These are phyloP conservation scores for Hylaeus volcanicus DNA, from an alignment of 1,140 invertebrate species.

Conservation along the genomic window DNA sequence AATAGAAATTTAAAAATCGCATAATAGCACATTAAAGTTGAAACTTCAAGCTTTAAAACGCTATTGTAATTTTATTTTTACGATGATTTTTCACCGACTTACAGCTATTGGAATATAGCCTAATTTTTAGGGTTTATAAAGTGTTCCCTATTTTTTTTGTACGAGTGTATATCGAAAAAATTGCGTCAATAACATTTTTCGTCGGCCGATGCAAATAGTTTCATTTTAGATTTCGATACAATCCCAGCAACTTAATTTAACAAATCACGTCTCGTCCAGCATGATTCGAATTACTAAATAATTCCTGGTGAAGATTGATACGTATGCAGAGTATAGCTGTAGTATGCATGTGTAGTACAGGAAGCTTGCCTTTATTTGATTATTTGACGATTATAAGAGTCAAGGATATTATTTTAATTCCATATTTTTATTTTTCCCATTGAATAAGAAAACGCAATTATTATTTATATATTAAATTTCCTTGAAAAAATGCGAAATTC, in stretches of 20 bases:
- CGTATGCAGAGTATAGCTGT: too few relatives aligned
- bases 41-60: too few relatives aligned
- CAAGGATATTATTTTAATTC: background rate
- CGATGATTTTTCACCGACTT: too few relatives aligned
- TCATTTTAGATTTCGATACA: background rate
- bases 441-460: background rate
- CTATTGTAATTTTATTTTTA: too few relatives aligned
- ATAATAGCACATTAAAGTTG: too few relatives aligned
- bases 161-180: background rate
- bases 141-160: background rate
- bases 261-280: background rate
- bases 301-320: background rate
- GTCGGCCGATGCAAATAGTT: background rate
- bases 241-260: background rate
- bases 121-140: too few relatives aligned
- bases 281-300: conserved; percentile 6
- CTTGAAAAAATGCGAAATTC: too few relatives aligned
- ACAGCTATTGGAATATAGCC: too few relatives aligned
- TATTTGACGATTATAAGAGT: background rate
- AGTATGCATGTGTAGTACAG: background rate
- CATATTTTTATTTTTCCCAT: background rate
- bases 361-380: background rate
- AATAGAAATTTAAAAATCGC: too few relatives aligned
- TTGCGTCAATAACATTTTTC: background rate
- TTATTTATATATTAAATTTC: too few relatives aligned